Conservation (phyloP, 2,797 vertebrate species). For the Limosa lapponica region DNA sequence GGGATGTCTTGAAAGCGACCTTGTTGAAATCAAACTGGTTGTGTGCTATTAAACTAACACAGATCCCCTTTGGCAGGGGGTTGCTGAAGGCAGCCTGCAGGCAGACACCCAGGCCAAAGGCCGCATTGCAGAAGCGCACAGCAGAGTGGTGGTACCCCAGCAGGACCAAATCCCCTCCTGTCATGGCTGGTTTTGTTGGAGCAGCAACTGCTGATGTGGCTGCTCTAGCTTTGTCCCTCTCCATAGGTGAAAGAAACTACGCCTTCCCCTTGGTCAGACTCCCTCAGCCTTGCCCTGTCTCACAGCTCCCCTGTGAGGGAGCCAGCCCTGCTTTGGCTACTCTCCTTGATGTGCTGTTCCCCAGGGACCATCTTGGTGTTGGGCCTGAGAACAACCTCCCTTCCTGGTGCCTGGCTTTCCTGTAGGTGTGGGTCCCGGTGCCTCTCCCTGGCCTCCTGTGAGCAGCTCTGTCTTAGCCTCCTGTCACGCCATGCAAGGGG, state of each 20-base stretch:
- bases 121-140: neutral
- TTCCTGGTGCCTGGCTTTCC: neutral
- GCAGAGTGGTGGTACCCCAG: neutral
- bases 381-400: neutral
- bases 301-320: neutral
- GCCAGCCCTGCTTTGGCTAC: neutral
- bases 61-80: neutral
- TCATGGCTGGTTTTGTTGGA: neutral
- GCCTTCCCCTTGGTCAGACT: neutral
- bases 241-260: neutral
- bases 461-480: neutral
- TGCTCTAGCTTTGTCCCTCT: neutral
- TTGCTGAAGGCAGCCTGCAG: neutral
- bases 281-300: neutral
- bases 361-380: fast-evolving
- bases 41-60: neutral
- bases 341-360: neutral
- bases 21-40: neutral
- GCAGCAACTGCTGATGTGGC: neutral
- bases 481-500: fast-evolving
- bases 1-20: neutral
- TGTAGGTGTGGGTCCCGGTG: fast-evolving
- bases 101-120: neutral
- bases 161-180: neutral
- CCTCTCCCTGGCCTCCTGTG: neutral